Base-by-base conservation (phyloP, 2,797 vertebrate genomes). In the Acanthurus leucopareius region DNA sequence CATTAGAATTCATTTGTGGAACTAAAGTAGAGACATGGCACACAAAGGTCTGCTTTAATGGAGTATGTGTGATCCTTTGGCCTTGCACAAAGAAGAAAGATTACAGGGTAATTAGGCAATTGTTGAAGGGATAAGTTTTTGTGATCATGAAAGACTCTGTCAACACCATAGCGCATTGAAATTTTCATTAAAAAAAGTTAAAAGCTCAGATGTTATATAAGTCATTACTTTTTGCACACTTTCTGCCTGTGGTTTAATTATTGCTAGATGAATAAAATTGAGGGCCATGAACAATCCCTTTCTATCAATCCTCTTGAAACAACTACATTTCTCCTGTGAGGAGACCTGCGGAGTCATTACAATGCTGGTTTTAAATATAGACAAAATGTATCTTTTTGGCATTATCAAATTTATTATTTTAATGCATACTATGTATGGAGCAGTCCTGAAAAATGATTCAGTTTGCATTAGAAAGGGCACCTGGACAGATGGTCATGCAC, bases 41-140 rank as follows among this genome's bases (percentile, higher is more conserved):
- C 54, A 68, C 19, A 58, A 44, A 66, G 77, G 69, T 88, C 73
- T 84, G 60, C 70, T 81, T 86, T 90, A 86, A 91, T 89, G 66
- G 77, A 69, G 49, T 79, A 66, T 80, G 73, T 86, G 86, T 90
- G 90, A 93, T 80, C 86, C 71, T 73, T 83, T 91, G 85, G 75
- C 82, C 84, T 70, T 73, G 77, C 77, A 84, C 75, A 86, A 89
- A 79, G 58, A 69, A 87, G 69, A 69, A 79, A 73, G 74, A 92
- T 93, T 88, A 86, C 57, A 85, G 81, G 61, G 75, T 90, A 88
- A 93, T 91, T 86, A 90, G 71, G 79, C 71, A 84, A 83, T 66
- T 65, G 82, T 70, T 82, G 84, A 91, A 89, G 69, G 68, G 73
- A 69, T 71, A 40, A 59, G 65, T 45, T 54, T 83, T 79, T 77